Percentiles rank a stretch among this genome's conserved stretches.
Conservation (phyloP, 2,797 vertebrate genomes). For the Cetoscarus ocellatus region DNA sequence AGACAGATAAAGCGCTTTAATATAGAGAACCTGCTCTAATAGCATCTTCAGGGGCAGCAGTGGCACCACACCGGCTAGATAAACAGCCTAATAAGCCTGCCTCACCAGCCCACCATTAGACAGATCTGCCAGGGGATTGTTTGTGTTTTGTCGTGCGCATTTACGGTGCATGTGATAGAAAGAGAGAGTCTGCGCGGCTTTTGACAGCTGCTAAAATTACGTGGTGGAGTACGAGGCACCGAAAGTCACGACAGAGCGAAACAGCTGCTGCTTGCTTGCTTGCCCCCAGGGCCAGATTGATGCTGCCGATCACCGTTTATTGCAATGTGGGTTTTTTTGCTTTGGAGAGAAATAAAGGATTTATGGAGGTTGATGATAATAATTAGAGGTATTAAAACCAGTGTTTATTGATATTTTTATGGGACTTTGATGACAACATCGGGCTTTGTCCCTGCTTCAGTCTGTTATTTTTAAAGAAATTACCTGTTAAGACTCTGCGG, state of each 20-base stretch:
- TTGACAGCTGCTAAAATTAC: constrained; percentile 56
- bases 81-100: constrained; percentile 55
- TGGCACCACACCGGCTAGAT: constrained; percentile 46
- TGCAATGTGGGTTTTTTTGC: constrained; percentile 1
- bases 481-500: constrained; percentile 32
- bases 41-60: constrained; percentile 46
- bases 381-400: constrained; percentile 5
- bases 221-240: constrained; percentile 23
- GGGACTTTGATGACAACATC: constrained; percentile 16
- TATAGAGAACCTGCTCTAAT: constrained; percentile 59
- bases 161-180: constrained; percentile 20
- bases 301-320: constrained; percentile 23
- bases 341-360: constrained; percentile 5
- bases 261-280: constrained; percentile 38
- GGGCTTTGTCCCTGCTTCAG: background rate
- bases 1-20: constrained; percentile 68
- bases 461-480: constrained; percentile 12
- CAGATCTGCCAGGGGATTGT: constrained; percentile 30
- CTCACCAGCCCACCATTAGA: constrained; percentile 20
- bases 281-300: constrained; percentile 18
- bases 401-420: constrained; percentile 20
- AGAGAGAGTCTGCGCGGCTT: constrained; percentile 33
- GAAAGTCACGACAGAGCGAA: constrained; percentile 38
- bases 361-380: constrained; percentile 28
- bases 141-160: constrained; percentile 15